Evolutionary conservation across 2,797 vertebrate genomes (phyloP).

Genomic region (Leptodactylus fallax): DNA sequence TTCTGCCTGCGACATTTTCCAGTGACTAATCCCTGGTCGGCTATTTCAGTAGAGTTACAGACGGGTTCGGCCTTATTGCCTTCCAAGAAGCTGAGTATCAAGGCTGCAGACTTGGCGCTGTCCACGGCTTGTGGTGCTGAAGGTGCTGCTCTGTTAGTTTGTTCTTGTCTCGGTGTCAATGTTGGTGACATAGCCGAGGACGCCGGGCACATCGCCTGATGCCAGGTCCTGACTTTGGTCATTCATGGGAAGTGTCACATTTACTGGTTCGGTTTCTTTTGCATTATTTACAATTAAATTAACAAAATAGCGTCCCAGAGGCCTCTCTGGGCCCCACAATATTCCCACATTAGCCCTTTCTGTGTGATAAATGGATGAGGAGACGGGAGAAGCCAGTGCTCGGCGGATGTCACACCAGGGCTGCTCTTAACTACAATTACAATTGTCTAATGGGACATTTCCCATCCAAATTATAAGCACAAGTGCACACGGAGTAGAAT

Average conservation of each 20-base stretch:
- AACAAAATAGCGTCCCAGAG: neutral
- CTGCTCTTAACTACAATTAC: slow-evolving; percentile 38
- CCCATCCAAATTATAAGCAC: slow-evolving; percentile 33
- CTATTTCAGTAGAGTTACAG: neutral
- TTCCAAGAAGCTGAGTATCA: slow-evolving; percentile 4
- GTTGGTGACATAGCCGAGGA: neutral
- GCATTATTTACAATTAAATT: slow-evolving; percentile 27
- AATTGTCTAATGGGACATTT: slow-evolving; percentile 45
- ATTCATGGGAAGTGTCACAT: neutral
- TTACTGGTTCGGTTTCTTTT: neutral
- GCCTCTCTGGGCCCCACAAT: neutral
- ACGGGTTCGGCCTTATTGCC: neutral
- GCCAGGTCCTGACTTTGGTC: neutral
- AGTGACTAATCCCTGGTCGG: neutral
- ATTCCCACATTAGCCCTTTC: slow-evolving; percentile 38
- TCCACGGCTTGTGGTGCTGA: slow-evolving; percentile 37
- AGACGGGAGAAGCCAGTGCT: neutral
- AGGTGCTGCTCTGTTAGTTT: slow-evolving; percentile 25
- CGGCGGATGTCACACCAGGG: neutral
- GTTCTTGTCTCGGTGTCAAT: neutral
- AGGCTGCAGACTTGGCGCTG: slow-evolving; percentile 39
- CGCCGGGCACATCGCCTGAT: neutral
- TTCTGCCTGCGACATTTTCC: neutral
- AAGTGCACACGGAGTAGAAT: slow-evolving; percentile 15
- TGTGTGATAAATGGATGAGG: slow-evolving; percentile 16